These are phyloP conservation scores for Epinotia demarniana DNA, from an alignment of 2,888 invertebrate species.

Conservation along the genomic window DNA sequence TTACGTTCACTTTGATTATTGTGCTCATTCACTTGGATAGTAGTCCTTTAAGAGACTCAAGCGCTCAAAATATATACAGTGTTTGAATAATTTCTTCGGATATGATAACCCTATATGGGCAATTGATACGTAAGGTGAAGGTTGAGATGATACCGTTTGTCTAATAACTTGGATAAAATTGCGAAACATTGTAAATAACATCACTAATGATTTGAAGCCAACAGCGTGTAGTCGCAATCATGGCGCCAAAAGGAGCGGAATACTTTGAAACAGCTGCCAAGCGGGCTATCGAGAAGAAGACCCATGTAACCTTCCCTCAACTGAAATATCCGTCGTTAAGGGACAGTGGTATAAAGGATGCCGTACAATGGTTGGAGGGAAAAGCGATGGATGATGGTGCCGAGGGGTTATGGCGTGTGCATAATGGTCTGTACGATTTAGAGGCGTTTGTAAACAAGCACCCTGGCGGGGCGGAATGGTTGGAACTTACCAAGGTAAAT, in stretches of 20 bases:
- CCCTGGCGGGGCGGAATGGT: conserved; percentile 94
- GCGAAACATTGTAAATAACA: background rate
- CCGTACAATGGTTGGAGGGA: conserved; percentile 86
- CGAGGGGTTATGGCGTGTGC: conserved; percentile 91
- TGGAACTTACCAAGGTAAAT: conserved; percentile 87
- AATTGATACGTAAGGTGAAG: conserved; percentile 15
- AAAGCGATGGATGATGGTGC: conserved; percentile 88
- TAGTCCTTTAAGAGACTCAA: too few relatives aligned
- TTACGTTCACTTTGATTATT: too few relatives aligned
- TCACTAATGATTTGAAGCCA: background rate
- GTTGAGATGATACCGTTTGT: conserved; percentile 7
- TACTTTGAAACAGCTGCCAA: conserved; percentile 63
- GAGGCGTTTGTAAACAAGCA: conserved; percentile 90
- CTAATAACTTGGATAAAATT: conserved; percentile 11
- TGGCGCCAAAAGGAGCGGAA: conserved; percentile 63
- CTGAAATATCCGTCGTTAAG: conserved; percentile 80
- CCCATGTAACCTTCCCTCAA: conserved; percentile 81
- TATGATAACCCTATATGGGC: background rate
- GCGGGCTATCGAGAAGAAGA: conserved; percentile 67
- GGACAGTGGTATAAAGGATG: conserved; percentile 73
- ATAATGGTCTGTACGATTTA: conserved; percentile 93
- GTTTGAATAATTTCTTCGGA: too few relatives aligned
- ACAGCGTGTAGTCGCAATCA: conserved; percentile 47
- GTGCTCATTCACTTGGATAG: too few relatives aligned
- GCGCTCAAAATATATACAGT: too few relatives aligned